Percentiles rank a stretch among this genome's conserved stretches.
Conservation (phyloP, 2,888 invertebrate genomes). For the Hoplodrina ambigua region DNA sequence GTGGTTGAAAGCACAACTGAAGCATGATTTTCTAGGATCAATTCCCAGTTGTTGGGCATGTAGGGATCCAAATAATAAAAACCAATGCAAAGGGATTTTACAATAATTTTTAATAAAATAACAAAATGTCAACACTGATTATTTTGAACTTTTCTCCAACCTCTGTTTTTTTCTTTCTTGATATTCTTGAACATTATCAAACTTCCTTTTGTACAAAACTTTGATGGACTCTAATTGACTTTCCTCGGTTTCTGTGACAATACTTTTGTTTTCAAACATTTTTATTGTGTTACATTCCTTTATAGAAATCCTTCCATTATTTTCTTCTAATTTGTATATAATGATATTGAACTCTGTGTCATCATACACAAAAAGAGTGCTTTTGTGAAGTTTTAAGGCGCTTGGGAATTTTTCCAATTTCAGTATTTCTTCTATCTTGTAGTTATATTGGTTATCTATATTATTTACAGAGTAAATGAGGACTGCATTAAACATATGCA, state of each 20-base stretch:
- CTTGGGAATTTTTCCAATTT: conserved; percentile 82
- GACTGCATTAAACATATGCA: conserved; percentile 87
- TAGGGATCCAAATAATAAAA: conserved; percentile 1
- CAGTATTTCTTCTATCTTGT: conserved; percentile 79
- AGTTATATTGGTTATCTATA: conserved; percentile 70
- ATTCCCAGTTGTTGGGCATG: too few relatives aligned
- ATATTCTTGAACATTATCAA: conserved; percentile 95
- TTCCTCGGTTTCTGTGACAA: conserved; percentile 48
- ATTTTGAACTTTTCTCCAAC: conserved; percentile 86
- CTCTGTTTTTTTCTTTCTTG: conserved; percentile 94
- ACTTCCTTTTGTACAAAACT: conserved; percentile 94
- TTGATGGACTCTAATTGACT: conserved; percentile 83
- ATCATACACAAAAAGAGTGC: conserved; percentile 81
- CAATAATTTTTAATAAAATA: conserved; percentile 13
- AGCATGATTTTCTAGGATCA: too few relatives aligned
- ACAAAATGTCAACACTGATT: conserved; percentile 30
- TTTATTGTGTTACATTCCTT: conserved; percentile 66
- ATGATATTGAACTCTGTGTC: conserved; percentile 74
- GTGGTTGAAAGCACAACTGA: too few relatives aligned
- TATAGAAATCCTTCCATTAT: conserved; percentile 69
- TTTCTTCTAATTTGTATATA: conserved; percentile 74
- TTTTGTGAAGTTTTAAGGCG: conserved; percentile 77
- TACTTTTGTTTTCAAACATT: conserved; percentile 72
- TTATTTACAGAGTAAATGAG: conserved; percentile 84
- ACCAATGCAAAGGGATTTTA: not conserved